Evolutionary conservation across 2,888 invertebrate species (phyloP).

Genomic region (Monoplex corrugatus): DNA sequence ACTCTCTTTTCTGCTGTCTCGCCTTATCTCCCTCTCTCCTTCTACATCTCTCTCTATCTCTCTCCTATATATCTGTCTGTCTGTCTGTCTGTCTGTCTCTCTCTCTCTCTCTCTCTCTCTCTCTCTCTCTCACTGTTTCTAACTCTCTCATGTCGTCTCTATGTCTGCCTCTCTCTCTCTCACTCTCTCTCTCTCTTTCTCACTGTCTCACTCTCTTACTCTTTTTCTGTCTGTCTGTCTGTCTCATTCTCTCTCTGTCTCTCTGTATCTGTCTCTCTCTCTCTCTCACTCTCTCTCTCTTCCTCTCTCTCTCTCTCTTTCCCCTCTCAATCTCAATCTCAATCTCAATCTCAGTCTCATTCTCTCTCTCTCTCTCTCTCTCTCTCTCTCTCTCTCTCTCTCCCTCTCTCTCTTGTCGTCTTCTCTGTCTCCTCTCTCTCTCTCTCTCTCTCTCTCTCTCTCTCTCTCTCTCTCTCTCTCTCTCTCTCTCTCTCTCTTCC

Average conservation of each 20-base stretch:
- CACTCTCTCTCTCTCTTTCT: neutral
- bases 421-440: constrained; percentile 40
- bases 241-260: neutral
- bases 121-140: no score
- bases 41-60: constrained; percentile 47
- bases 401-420: neutral
- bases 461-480: constrained; percentile 36
- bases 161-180: neutral
- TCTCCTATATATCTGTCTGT: constrained; percentile 22
- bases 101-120: no score
- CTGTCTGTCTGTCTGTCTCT: constrained; percentile 37
- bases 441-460: constrained; percentile 49
- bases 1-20: neutral
- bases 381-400: constrained; percentile 31
- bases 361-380: constrained; percentile 10
- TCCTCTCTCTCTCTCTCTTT: neutral
- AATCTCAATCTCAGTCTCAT: neutral
- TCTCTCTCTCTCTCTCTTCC: constrained; percentile 36
- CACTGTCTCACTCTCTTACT: no score
- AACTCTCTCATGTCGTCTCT: constrained; percentile 27
- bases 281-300: neutral
- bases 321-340: neutral
- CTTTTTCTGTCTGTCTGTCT: neutral
- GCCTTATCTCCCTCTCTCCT: constrained; percentile 29
- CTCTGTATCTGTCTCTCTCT: neutral